Conservation (phyloP, 1,140 invertebrate species). For the Cydia splendana region DNA sequence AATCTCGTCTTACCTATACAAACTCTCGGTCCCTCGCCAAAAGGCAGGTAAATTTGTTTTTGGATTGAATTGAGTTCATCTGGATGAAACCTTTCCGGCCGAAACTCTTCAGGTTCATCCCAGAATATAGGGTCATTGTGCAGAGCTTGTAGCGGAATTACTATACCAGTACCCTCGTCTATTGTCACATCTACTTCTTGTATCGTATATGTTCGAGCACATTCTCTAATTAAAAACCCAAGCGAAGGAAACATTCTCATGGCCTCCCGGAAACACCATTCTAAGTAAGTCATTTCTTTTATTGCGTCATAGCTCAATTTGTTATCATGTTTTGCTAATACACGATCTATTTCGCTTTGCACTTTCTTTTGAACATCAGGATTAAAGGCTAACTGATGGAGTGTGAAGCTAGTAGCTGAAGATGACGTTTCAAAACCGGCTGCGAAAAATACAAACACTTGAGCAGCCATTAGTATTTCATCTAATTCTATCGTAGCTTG, state of each 20-base stretch:
- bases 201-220: slow-evolving; percentile 73
- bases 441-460: slow-evolving; percentile 81
- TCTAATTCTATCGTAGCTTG: slow-evolving; percentile 50
- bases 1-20: slow-evolving; percentile 81
- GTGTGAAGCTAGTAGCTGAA: slow-evolving; percentile 76
- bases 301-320: slow-evolving; percentile 72
- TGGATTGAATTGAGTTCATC: slow-evolving; percentile 58
- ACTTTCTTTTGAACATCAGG: slow-evolving; percentile 81
- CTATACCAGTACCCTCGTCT: slow-evolving; percentile 56
- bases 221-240: slow-evolving; percentile 64
- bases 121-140: slow-evolving; percentile 78
- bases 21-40: slow-evolving; percentile 76
- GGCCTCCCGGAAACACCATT: slow-evolving; percentile 74
- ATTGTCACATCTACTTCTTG: slow-evolving; percentile 61
- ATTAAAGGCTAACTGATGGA: slow-evolving; percentile 81
- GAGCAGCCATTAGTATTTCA: slow-evolving; percentile 69
- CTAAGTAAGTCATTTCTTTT: slow-evolving; percentile 74
- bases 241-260: slow-evolving; percentile 76
- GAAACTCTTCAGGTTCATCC: slow-evolving; percentile 75
- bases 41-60: slow-evolving; percentile 72
- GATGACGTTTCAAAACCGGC: slow-evolving; percentile 83
- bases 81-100: slow-evolving; percentile 78
- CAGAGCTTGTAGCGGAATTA: slow-evolving; percentile 65
- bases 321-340: slow-evolving; percentile 62
- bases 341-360: slow-evolving; percentile 80